Conservation (phyloP, 2,888 invertebrate species). For the Lycia hirtaria region DNA sequence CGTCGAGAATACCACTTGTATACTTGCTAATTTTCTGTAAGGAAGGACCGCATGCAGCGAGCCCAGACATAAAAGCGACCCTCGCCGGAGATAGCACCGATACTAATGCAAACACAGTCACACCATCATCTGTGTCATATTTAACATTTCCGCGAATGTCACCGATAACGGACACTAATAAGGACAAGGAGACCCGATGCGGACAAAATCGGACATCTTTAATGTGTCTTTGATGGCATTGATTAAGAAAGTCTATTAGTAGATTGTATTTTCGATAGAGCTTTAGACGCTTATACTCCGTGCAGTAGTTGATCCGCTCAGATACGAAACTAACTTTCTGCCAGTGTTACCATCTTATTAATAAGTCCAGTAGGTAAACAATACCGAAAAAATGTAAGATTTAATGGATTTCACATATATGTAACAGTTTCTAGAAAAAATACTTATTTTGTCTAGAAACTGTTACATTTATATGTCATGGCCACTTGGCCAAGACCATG, state of each 20-base stretch:
- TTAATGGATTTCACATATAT: too few relatives aligned
- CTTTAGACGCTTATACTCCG: constrained; percentile 15
- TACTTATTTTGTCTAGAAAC: too few relatives aligned
- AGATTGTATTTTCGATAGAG: constrained; percentile 40
- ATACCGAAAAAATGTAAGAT: too few relatives aligned
- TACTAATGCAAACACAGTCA: constrained; percentile 38
- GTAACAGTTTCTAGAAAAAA: too few relatives aligned
- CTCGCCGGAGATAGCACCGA: constrained; percentile 32
- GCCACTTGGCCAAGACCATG: too few relatives aligned
- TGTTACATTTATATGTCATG: too few relatives aligned
- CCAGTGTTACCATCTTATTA: too few relatives aligned
- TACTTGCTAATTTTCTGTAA: constrained; percentile 67
- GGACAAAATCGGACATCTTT: constrained; percentile 34
- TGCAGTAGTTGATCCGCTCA: constrained; percentile 25
- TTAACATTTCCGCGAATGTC: constrained; percentile 42
- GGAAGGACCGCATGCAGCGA: constrained; percentile 66
- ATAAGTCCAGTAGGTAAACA: too few relatives aligned
- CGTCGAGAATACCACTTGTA: constrained; percentile 62
- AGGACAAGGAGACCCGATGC: constrained; percentile 33
- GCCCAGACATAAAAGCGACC: constrained; percentile 35
- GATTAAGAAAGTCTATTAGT: constrained; percentile 36
- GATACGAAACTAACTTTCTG: constrained; percentile 33
- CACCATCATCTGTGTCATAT: constrained; percentile 37
- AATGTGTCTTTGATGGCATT: constrained; percentile 39
- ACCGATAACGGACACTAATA: constrained; percentile 36